phyloP scores from a whole-genome alignment of 2,888 invertebrate species.

The Neoaliturus tenellus region DNA sequence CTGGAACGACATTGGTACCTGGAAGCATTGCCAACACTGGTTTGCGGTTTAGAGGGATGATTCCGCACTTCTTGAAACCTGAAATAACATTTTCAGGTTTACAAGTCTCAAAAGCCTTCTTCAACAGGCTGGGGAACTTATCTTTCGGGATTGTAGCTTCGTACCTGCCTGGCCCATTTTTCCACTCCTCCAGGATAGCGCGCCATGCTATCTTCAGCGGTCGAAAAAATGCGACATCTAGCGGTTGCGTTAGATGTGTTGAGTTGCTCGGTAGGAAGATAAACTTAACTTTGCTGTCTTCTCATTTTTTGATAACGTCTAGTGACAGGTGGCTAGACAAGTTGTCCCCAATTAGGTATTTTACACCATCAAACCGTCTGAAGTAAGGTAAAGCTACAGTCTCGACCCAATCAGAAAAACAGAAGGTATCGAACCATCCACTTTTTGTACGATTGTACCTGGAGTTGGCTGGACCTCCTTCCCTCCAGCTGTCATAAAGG shows the following conservation, averaged over 20 bases:
- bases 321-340: slow-evolving; percentile 60
- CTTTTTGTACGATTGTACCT: slow-evolving; percentile 64
- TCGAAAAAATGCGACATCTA: slow-evolving; percentile 62
- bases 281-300: slow-evolving; percentile 59
- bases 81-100: slow-evolving; percentile 15
- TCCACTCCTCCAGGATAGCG: slow-evolving; percentile 57
- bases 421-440: slow-evolving; percentile 68
- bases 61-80: slow-evolving; percentile 68
- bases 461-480: slow-evolving; percentile 55
- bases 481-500: slow-evolving; percentile 61
- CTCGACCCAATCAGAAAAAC: slow-evolving; percentile 60
- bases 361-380: slow-evolving; percentile 15
- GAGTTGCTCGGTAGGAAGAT: slow-evolving; percentile 61
- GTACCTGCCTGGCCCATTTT: slow-evolving; percentile 55
- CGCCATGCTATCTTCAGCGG: slow-evolving; percentile 63
- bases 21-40: slow-evolving; percentile 33
- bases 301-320: slow-evolving; percentile 58
- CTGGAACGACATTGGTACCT: background rate
- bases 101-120: slow-evolving; percentile 26
- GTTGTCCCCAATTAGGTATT: slow-evolving; percentile 57
- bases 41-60: slow-evolving; percentile 65
- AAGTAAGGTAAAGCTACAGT: slow-evolving; percentile 53
- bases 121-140: slow-evolving; percentile 47
- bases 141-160: slow-evolving; percentile 29
- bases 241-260: slow-evolving; percentile 62